A percentile compares a stretch with the other conserved stretches of the same genome.
Conservation (phyloP, 2,797 vertebrate species). For the Tragelaphus oryx region DNA sequence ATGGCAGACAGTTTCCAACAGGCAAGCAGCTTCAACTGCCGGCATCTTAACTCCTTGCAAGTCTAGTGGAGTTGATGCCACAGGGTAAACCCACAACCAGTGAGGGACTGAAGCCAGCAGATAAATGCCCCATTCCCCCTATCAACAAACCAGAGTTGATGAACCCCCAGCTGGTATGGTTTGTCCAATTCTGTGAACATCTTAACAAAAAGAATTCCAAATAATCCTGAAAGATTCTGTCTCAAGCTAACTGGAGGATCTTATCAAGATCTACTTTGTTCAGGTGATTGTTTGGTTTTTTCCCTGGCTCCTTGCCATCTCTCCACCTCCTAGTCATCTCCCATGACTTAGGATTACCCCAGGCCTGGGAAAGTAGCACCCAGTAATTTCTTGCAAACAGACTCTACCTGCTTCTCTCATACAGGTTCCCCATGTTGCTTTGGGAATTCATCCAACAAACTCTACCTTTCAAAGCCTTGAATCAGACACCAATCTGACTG, state of each 20-base stretch:
- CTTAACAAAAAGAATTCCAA: constrained; percentile 35
- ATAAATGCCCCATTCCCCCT: background rate
- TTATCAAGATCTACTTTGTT: constrained; percentile 48
- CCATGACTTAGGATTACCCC: constrained; percentile 52
- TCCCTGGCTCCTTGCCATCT: constrained; percentile 42
- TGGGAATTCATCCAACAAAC: constrained; percentile 70
- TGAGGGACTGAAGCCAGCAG: background rate
- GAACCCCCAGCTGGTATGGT: background rate
- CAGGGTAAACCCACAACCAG: background rate
- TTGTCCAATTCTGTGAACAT: constrained; percentile 13
- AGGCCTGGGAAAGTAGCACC: constrained; percentile 68
- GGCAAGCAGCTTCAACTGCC: background rate
- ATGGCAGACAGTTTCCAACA: background rate
- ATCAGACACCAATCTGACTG: constrained; percentile 71
- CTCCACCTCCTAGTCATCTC: constrained; percentile 45
- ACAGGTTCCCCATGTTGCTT: constrained; percentile 57
- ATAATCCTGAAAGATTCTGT: constrained; percentile 26
- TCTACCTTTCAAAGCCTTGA: constrained; percentile 69
- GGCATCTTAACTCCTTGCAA: background rate
- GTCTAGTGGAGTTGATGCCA: background rate
- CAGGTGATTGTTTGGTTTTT: constrained; percentile 33
- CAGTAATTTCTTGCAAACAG: constrained; percentile 61
- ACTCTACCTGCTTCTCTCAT: constrained; percentile 51
- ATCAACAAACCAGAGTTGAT: background rate
- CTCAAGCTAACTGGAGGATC: constrained; percentile 34